Evolutionary conservation across 2,113 vertebrate species (phyloP).

Genomic region (Butorides virescens): DNA sequence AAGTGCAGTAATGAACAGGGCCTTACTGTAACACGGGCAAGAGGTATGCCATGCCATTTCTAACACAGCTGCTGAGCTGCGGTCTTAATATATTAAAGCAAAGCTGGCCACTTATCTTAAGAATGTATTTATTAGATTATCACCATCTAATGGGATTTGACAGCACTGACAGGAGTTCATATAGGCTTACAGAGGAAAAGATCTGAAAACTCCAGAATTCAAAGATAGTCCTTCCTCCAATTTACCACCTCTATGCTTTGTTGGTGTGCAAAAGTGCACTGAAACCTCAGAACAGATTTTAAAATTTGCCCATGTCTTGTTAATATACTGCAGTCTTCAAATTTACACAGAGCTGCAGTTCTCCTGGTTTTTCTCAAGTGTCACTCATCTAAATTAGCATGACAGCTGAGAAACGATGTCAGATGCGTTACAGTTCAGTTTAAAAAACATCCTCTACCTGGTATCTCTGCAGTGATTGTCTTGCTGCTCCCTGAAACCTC

Average conservation of each 20-base stretch:
- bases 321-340: conserved; percentile 74
- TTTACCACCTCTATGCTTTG: conserved; percentile 37
- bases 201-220: conserved; percentile 61
- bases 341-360: conserved; percentile 78
- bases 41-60: background rate
- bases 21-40: conserved; percentile 2
- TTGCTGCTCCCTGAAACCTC: conserved; percentile 93
- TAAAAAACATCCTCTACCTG: conserved; percentile 91
- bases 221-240: conserved; percentile 42
- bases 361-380: conserved; percentile 70
- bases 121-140: conserved; percentile 53
- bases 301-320: conserved; percentile 25
- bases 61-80: conserved; percentile 38
- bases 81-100: conserved; percentile 48
- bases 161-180: conserved; percentile 52
- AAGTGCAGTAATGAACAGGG: background rate
- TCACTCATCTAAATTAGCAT: conserved; percentile 73
- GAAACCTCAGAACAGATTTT: conserved; percentile 51
- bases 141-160: conserved; percentile 52
- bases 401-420: conserved; percentile 72
- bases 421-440: conserved; percentile 77
- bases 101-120: conserved; percentile 69
- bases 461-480: conserved; percentile 96
- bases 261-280: conserved; percentile 59
- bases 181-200: conserved; percentile 48